phyloP scores from a whole-genome alignment of 2,113 vertebrate species.

The Pampusana beccarii region DNA sequence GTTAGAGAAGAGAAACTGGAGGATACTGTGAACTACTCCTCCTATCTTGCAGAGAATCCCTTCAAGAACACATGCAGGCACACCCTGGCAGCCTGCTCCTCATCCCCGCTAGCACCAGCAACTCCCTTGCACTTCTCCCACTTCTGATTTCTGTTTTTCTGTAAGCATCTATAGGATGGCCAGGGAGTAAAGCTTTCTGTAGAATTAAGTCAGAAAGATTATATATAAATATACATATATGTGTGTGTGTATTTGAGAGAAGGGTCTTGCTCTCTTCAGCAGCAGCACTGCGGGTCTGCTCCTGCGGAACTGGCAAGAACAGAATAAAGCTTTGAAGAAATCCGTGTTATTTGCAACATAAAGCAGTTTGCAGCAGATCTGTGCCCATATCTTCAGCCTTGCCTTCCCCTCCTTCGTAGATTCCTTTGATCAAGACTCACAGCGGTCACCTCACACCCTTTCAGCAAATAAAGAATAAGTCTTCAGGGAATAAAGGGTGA shows the following conservation, averaged over 20 bases:
- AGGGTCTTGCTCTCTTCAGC: neutral
- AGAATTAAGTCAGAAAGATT: neutral
- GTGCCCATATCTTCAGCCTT: neutral
- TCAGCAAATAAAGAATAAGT: neutral
- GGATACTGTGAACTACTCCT: neutral
- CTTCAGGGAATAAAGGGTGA: neutral
- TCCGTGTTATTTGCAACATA: fast-evolving
- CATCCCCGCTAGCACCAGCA: neutral
- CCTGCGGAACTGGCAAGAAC: neutral
- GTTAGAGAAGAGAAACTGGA: neutral
- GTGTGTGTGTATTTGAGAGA: too few relatives aligned
- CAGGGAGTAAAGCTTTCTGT: neutral
- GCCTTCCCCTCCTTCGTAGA: neutral
- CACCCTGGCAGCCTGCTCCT: neutral
- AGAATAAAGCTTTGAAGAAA: neutral
- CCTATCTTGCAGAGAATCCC: neutral
- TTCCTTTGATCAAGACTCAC: neutral
- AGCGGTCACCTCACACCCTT: neutral
- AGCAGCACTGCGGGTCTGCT: neutral
- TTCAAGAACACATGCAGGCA: neutral
- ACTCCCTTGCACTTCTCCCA: neutral
- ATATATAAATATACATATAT: fast-evolving
- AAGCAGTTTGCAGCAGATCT: neutral
- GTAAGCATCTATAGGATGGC: too few relatives aligned
- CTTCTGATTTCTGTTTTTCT: neutral